Evolutionary conservation across 2,888 invertebrate species (phyloP).

Genomic region (Carcina quercana): DNA sequence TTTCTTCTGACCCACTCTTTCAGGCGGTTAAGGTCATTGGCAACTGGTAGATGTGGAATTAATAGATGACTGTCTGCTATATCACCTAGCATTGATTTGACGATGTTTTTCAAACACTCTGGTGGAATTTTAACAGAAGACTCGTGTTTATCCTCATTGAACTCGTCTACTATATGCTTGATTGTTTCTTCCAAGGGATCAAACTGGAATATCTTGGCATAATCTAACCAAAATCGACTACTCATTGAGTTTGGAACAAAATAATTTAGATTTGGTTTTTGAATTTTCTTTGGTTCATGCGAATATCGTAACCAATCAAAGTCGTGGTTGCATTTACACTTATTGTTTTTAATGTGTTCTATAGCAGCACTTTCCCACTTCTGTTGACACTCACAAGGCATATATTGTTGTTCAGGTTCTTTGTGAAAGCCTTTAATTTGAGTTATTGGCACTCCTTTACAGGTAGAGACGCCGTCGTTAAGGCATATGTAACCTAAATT

Average conservation of each 20-base stretch:
- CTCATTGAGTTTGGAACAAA: slow-evolving; percentile 43
- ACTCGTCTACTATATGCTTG: too few species aligned
- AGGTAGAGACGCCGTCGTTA: too few species aligned
- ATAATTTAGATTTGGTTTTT: slow-evolving; percentile 38
- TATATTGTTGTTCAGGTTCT: too few species aligned
- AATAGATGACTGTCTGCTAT: slow-evolving; percentile 45
- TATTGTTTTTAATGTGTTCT: slow-evolving; percentile 38
- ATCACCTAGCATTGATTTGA: slow-evolving; percentile 53
- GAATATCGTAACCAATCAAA: too few species aligned
- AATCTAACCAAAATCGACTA: slow-evolving; percentile 39
- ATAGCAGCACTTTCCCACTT: slow-evolving; percentile 42
- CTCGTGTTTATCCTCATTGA: too few species aligned
- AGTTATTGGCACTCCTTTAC: too few species aligned
- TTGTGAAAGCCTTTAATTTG: too few species aligned
- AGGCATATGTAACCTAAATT: too few species aligned
- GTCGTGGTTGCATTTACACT: slow-evolving; percentile 53
- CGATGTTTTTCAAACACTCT: too few species aligned
- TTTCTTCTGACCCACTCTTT: slow-evolving; percentile 51
- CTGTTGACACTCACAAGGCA: too few species aligned
- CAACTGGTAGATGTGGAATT: slow-evolving; percentile 58
- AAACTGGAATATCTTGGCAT: slow-evolving; percentile 51
- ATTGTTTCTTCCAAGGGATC: slow-evolving; percentile 55
- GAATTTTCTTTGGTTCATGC: too few species aligned
- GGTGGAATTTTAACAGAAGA: too few species aligned
- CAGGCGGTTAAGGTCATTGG: slow-evolving; percentile 45